A percentile compares a stretch with the other conserved stretches of the same genome.
Evolutionary conservation across 2,888 invertebrate species (phyloP).

Genomic region (Heliconius aoede): DNA sequence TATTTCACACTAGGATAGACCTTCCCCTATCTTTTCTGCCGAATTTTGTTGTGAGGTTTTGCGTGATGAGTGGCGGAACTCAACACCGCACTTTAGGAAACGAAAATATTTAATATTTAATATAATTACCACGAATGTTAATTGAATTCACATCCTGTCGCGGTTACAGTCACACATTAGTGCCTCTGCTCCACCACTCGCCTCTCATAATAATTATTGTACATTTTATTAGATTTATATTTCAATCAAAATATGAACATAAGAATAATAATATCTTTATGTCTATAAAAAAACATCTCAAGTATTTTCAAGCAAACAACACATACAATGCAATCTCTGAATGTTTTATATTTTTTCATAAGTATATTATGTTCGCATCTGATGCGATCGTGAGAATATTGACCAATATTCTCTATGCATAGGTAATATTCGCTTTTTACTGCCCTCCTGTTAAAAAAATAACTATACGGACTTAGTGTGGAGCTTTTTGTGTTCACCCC

Average conservation of each 20-base stretch:
- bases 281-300: not conserved
- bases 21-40: no score
- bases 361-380: conserved; percentile 23
- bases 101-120: no score
- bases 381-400: conserved; percentile 71
- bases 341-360: conserved; percentile 7
- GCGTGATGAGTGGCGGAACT: no score
- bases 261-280: not conserved
- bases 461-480: conserved; percentile 61
- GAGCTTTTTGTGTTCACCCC: conserved; percentile 75
- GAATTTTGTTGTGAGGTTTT: no score
- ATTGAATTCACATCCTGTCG: no score
- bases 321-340: not conserved
- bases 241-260: not conserved
- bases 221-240: no score
- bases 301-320: not conserved
- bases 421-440: conserved; percentile 56
- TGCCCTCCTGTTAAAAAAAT: conserved; percentile 74
- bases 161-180: no score
- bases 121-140: no score
- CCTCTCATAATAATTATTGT: not conserved
- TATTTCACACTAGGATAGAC: no score
- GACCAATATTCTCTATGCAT: conserved; percentile 75
- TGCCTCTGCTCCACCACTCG: no score
- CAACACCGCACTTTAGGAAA: no score